These are phyloP conservation scores for Aleadryas rufinucha DNA, from an alignment of 2,113 vertebrate species.

Conservation along the genomic window DNA sequence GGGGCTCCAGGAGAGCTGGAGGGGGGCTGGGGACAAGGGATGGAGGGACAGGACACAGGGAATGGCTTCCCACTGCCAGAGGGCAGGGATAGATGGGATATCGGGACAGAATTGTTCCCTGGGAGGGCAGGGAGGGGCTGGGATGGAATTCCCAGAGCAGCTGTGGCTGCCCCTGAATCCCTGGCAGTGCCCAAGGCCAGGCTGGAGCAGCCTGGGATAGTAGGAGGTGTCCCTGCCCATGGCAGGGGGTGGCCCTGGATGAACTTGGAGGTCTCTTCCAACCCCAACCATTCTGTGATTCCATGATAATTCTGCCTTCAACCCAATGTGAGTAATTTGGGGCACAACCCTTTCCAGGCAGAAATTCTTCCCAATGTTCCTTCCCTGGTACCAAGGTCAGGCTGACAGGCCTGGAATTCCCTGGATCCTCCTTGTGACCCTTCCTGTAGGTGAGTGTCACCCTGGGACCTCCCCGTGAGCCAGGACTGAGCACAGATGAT, in stretches of 20 bases:
- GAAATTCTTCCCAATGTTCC: background rate
- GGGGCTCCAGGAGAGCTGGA: background rate
- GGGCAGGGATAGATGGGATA: rapidly evolving
- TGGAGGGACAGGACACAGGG: background rate
- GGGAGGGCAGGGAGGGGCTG: background rate
- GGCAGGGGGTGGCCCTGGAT: no score
- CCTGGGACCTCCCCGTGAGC: background rate
- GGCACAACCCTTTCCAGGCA: background rate
- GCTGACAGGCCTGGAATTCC: background rate
- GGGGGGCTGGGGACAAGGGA: background rate
- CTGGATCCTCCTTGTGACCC: background rate
- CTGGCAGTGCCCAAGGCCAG: background rate
- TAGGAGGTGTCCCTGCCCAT: background rate
- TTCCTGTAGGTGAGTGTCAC: background rate
- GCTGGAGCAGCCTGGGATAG: background rate
- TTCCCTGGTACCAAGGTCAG: background rate
- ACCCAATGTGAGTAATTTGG: background rate
- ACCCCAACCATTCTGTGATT: background rate
- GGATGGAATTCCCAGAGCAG: background rate
- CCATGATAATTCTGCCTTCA: background rate
- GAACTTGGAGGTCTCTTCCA: background rate
- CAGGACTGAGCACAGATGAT: no score
- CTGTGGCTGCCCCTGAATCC: background rate
- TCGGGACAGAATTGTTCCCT: background rate
- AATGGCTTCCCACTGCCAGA: background rate